phyloP scores from a whole-genome alignment of 2,797 vertebrate species.

The Toxotes lorentzi region DNA sequence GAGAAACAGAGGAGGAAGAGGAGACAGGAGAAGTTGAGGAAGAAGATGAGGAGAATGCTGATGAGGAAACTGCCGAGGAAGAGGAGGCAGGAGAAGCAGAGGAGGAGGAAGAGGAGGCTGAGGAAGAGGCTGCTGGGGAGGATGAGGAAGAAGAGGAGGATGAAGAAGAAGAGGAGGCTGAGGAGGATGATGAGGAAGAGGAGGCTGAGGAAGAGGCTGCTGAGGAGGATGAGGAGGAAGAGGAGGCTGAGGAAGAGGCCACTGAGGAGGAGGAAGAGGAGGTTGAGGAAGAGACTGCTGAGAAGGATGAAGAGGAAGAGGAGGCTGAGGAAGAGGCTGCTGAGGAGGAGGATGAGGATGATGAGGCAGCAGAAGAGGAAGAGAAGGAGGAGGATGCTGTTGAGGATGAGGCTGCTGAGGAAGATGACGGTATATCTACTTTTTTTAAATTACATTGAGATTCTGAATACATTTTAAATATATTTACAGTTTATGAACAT shows the following conservation, averaged over 20 bases:
- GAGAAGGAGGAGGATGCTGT: background rate
- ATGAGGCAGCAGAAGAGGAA: slow-evolving; percentile 5
- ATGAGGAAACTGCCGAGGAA: background rate
- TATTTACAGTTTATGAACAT: background rate
- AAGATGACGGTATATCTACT: slow-evolving; percentile 42
- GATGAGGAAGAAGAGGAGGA: background rate
- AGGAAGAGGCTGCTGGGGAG: background rate
- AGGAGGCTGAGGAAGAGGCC: slow-evolving; percentile 16
- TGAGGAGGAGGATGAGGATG: slow-evolving; percentile 7
- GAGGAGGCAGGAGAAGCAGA: background rate
- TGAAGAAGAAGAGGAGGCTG: background rate
- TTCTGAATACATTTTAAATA: background rate
- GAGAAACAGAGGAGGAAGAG: background rate
- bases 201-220: background rate
- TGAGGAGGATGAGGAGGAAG: background rate
- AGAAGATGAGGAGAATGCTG: background rate
- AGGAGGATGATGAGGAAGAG: background rate
- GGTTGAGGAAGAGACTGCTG: accelerated
- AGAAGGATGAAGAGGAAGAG: background rate
- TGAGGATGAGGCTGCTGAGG: slow-evolving; percentile 35
- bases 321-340: background rate
- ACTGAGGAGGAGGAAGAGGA: background rate
- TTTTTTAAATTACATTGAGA: background rate
- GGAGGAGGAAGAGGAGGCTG: background rate
- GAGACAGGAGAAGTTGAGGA: slow-evolving; percentile 3